Conservation (phyloP, 2,888 invertebrate species). For the Vesta saturnalis region DNA sequence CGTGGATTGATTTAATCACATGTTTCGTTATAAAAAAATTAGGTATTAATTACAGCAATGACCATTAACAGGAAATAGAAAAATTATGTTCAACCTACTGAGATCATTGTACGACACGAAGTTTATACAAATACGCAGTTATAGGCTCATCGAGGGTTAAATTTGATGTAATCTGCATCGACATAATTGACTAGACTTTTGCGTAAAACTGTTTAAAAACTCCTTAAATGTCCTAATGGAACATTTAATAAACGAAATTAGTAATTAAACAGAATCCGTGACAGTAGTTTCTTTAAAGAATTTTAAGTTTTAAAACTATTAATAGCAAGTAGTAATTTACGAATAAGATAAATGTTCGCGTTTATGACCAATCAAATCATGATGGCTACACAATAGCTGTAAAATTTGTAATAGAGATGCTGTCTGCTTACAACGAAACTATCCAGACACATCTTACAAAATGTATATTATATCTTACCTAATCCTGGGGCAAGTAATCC, state of each 20-base stretch:
- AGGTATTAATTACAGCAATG: neutral
- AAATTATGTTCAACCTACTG: neutral
- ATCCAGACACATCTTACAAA: conserved; percentile 28
- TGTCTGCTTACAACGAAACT: conserved; percentile 38
- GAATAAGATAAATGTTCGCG: conserved; percentile 26
- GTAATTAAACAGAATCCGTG: no score
- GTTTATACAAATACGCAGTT: no score
- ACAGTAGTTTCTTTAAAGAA: no score
- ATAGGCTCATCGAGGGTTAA: neutral
- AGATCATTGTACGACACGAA: no score
- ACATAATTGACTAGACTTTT: no score
- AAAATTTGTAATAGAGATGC: conserved; percentile 53
- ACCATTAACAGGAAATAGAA: neutral
- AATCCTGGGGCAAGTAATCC: conserved; percentile 42
- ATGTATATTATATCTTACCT: conserved; percentile 35
- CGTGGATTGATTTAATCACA: conserved; percentile 17
- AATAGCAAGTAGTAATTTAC: conserved; percentile 9
- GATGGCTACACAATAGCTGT: conserved; percentile 54
- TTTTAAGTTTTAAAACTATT: neutral
- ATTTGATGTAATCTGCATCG: no score
- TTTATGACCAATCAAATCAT: conserved; percentile 44
- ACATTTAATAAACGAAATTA: no score
- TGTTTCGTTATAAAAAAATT: neutral
- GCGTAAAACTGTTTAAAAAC: no score
- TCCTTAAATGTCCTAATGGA: no score